Evolutionary conservation across 2,113 vertebrate genomes (phyloP), one percentile per base, ranked within the genome.

Genomic region (Pavo muticus): DNA sequence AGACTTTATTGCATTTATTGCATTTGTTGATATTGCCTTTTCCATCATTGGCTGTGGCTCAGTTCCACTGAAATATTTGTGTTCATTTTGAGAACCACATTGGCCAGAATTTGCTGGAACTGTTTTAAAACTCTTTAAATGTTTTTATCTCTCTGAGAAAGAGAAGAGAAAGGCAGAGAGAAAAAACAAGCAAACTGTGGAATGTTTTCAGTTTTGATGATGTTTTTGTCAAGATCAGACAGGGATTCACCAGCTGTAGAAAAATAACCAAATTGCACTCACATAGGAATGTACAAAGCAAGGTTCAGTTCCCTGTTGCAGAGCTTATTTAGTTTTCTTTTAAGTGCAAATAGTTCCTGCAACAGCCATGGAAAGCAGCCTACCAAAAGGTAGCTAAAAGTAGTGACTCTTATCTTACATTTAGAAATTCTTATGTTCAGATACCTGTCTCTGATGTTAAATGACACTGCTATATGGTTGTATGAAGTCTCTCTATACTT

Each of bases 221-320:
- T 40, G 32, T 94, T 91, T 90, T 11, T 74, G 42, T 95, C 77
- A 93, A 81, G 80, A 89, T 86, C 64, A 86, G 81, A 61, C 1
- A 32, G 54, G 84, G 5, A 39, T 45, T 93, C 75, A 88, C 10
- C 32, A 86, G 42, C 42, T 71, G 21, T 37, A 80, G 83, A 90
- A 96, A 95, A 96, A 86, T 86, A 94, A 84, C 42, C 57, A 90
- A 30, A 25, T 90, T 93, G 35, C 77, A 77, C 47, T 84, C 35
- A 44, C 45, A 27, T 16, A 68, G 39, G 37, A 91, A 73, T 32
- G 52, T 68, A 86, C 65, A 96, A 93, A 93, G 50, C 32, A 88
- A 93, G 50, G 42, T 70, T 96, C 45, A 74, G 65, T 91, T 88
- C 45, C 27, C n/a, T 2, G 1, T 2, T 80, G 29, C 32, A 90